phyloP scores from a whole-genome alignment of 92 coral and sea anemone species.

The Chrysogorgia sp. region DNA sequence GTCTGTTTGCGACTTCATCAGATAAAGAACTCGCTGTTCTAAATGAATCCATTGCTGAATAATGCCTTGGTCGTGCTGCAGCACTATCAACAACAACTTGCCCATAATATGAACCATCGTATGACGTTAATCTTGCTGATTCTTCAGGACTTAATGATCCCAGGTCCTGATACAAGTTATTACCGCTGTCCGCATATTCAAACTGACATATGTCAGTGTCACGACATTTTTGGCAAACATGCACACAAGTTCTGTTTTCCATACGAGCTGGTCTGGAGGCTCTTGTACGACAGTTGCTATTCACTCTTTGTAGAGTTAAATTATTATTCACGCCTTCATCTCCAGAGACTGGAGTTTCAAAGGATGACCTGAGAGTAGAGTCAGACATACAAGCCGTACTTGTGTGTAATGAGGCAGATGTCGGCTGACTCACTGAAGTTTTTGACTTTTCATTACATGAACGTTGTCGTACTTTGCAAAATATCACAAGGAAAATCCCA shows the following conservation, averaged over 20 bases:
- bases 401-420: slow-evolving; percentile 62
- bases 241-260: slow-evolving; percentile 20
- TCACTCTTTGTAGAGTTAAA: background rate
- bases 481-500: slow-evolving; percentile 70
- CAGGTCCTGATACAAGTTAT: background rate
- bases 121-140: background rate
- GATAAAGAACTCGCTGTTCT: slow-evolving; percentile 13
- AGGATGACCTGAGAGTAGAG: slow-evolving; percentile 75
- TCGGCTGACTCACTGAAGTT: slow-evolving; percentile 25
- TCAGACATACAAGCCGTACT: slow-evolving; percentile 95
- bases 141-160: background rate
- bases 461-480: slow-evolving; percentile 80
- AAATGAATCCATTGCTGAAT: slow-evolving; percentile 15
- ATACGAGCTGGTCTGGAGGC: slow-evolving; percentile 7
- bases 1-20: slow-evolving; percentile 7
- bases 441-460: slow-evolving; percentile 1
- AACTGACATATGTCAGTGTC: background rate
- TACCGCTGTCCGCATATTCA: background rate
- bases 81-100: background rate
- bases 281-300: slow-evolving; percentile 9
- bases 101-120: slow-evolving; percentile 10
- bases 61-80: background rate
- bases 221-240: slow-evolving; percentile 34
- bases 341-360: slow-evolving; percentile 24
- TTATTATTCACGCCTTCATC: slow-evolving; percentile 41